phyloP scores from a whole-genome alignment of 2,113 vertebrate genomes.

The Danionella cerebrum region DNA sequence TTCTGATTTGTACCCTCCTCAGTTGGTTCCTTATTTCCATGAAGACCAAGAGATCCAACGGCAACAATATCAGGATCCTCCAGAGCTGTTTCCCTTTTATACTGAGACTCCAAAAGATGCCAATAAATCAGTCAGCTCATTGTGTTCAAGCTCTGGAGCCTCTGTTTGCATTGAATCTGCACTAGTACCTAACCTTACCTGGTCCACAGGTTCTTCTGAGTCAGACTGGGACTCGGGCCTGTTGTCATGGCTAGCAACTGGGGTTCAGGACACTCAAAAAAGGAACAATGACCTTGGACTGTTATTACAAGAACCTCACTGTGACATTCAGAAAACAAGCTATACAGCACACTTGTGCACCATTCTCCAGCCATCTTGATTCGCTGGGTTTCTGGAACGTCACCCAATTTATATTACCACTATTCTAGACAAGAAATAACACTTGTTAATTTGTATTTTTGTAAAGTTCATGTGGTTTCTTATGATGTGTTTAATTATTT shows the following conservation, averaged over 20 bases:
- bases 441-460: background rate
- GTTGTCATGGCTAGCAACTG: slow-evolving; percentile 25
- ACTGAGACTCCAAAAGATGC: background rate
- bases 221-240: slow-evolving; percentile 59
- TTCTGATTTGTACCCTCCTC: slow-evolving; percentile 16
- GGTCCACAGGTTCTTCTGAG: slow-evolving; percentile 39
- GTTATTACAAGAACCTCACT: slow-evolving; percentile 54
- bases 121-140: slow-evolving; percentile 6
- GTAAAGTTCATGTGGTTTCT: background rate
- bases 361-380: slow-evolving; percentile 35
- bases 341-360: slow-evolving; percentile 56
- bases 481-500: background rate
- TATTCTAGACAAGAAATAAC: background rate
- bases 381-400: slow-evolving; percentile 32
- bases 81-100: background rate
- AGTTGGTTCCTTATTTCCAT: slow-evolving; percentile 19
- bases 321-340: slow-evolving; percentile 46
- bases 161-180: slow-evolving; percentile 55
- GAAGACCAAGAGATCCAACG: background rate
- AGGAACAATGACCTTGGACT: slow-evolving; percentile 38
- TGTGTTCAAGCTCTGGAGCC: slow-evolving; percentile 45
- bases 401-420: too few relatives aligned
- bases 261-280: background rate
- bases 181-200: slow-evolving; percentile 42
- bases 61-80: background rate